Conservation (phyloP, 2,797 vertebrate genomes). For the Hafferia zeledoni region DNA sequence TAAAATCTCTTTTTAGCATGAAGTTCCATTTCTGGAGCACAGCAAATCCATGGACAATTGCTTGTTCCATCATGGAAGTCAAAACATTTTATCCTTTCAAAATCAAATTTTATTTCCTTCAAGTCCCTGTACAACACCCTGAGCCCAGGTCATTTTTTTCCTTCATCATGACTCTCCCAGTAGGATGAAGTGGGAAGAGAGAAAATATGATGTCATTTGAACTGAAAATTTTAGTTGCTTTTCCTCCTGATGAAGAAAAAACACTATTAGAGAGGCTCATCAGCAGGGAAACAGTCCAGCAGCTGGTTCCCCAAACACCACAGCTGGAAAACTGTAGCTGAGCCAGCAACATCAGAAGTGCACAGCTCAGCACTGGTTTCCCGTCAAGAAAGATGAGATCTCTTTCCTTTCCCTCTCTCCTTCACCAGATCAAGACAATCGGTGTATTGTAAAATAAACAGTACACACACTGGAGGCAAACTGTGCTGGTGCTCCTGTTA, state of each 20-base stretch:
- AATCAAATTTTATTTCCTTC: slow-evolving; percentile 68
- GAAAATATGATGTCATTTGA: neutral
- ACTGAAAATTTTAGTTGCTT: neutral
- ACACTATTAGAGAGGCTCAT: neutral
- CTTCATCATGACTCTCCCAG: neutral
- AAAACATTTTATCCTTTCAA: slow-evolving; percentile 71
- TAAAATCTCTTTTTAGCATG: slow-evolving; percentile 62
- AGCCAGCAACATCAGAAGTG: neutral
- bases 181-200: neutral
- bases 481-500: neutral
- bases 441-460: neutral
- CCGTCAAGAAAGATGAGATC: neutral
- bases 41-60: slow-evolving; percentile 50
- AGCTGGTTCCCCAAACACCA: neutral
- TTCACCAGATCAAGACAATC: neutral
- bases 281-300: neutral
- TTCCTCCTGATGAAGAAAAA: neutral
- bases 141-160: slow-evolving; percentile 61
- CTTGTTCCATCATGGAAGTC: slow-evolving; percentile 67
- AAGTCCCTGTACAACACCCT: slow-evolving; percentile 45
- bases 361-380: neutral
- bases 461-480: neutral
- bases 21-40: slow-evolving; percentile 57
- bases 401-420: neutral
- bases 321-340: neutral